Evolutionary conservation across 2,888 invertebrate genomes (phyloP).

Genomic region (Diaperis boleti): DNA sequence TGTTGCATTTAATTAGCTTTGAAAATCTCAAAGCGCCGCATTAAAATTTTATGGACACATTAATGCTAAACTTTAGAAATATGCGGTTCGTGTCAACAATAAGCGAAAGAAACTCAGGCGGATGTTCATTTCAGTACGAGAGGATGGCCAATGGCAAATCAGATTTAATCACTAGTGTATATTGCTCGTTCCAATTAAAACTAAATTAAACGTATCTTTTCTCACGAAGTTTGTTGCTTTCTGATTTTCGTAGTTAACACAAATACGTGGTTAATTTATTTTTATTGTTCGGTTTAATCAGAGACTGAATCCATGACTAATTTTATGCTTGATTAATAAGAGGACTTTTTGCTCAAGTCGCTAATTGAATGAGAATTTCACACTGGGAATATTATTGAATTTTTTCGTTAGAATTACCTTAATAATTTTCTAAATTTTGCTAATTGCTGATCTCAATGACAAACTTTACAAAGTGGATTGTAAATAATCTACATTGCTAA

Average conservation of each 20-base stretch:
- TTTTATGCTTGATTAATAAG: too few relatives aligned
- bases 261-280: neutral
- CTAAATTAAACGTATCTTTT: constrained; percentile 1
- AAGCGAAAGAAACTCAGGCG: constrained; percentile 6
- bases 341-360: too few relatives aligned
- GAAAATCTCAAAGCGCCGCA: neutral
- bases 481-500: too few relatives aligned
- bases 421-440: neutral
- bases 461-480: neutral
- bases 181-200: constrained; percentile 6
- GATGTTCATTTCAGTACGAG: constrained; percentile 12
- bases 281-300: neutral
- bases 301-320: too few relatives aligned
- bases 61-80: neutral
- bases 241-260: constrained; percentile 2
- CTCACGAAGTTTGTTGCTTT: neutral
- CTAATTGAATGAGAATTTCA: too few relatives aligned
- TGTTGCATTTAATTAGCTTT: neutral
- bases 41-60: constrained; percentile 9
- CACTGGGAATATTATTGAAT: too few relatives aligned
- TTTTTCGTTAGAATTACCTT: too few relatives aligned
- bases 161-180: constrained; percentile 11
- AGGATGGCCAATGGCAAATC: constrained; percentile 15
- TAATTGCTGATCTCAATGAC: neutral
- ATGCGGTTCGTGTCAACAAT: neutral